Evolutionary conservation across 2,888 invertebrate genomes (phyloP).

Genomic region (Dinocampus coccinellae): DNA sequence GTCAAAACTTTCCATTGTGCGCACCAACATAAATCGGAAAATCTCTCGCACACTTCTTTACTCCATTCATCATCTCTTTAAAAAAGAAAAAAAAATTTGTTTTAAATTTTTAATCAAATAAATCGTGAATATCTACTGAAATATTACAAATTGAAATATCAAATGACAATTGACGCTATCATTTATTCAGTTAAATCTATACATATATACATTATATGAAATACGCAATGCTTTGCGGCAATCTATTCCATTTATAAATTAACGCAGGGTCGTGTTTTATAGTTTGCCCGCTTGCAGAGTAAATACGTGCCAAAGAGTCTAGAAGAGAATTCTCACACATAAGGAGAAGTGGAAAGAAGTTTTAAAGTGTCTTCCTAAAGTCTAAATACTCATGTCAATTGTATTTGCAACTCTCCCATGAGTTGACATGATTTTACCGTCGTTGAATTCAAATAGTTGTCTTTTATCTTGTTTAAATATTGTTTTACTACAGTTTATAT

Average conservation of each 20-base stretch:
- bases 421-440: conserved; percentile 31
- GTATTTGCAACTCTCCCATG: conserved; percentile 35
- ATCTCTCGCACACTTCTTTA: conserved; percentile 52
- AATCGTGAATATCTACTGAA: background rate
- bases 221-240: background rate
- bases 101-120: background rate
- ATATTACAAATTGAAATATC: background rate
- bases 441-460: conserved; percentile 2
- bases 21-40: conserved; percentile 68
- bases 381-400: conserved; percentile 39
- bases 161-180: background rate
- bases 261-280: conserved; percentile 34
- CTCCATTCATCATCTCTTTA: conserved; percentile 61
- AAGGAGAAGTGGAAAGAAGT: conserved; percentile 17
- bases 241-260: conserved; percentile 55
- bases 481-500: background rate
- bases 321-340: conserved; percentile 15
- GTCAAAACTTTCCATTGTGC: conserved; percentile 86
- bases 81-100: conserved; percentile 33
- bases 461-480: background rate
- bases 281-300: background rate
- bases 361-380: conserved; percentile 20
- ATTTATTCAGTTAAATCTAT: background rate
- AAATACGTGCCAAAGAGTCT: conserved; percentile 25
- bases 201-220: background rate